phyloP scores from a whole-genome alignment of 1,140 invertebrate species.

The Drosophila suzukii region DNA sequence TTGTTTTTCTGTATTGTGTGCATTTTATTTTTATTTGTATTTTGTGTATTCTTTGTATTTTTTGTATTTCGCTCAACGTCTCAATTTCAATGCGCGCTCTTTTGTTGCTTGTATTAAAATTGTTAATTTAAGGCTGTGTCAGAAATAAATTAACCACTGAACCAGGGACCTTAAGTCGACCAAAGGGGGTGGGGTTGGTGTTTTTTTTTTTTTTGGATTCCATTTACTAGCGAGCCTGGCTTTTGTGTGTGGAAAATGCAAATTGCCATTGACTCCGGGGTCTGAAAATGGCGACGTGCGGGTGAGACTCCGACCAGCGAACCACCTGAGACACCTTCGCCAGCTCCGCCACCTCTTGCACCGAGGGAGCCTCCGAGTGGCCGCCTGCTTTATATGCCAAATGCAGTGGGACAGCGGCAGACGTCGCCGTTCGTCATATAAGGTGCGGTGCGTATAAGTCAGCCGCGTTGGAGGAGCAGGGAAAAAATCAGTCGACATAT shows the following conservation, averaged over 20 bases:
- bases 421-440: slow-evolving; percentile 74
- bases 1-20: slow-evolving; percentile 54
- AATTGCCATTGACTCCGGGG: slow-evolving; percentile 33
- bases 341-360: not conserved
- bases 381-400: slow-evolving; percentile 75
- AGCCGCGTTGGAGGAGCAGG: slow-evolving; percentile 52
- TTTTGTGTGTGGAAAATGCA: slow-evolving; percentile 46
- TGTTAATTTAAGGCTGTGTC: slow-evolving; percentile 77
- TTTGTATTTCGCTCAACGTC: slow-evolving; percentile 58
- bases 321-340: slow-evolving; percentile 20
- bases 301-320: slow-evolving; percentile 19
- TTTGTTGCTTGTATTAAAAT: slow-evolving; percentile 70
- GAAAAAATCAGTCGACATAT: slow-evolving; percentile 84
- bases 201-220: not conserved
- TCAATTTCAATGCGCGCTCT: slow-evolving; percentile 76
- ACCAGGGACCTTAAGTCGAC: slow-evolving; percentile 38
- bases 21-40: slow-evolving; percentile 39
- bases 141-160: slow-evolving; percentile 79
- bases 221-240: not conserved
- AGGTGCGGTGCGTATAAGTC: slow-evolving; percentile 76
- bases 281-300: slow-evolving; percentile 58
- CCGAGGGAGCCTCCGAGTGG: not conserved
- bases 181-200: slow-evolving; percentile 1
- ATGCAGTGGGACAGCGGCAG: slow-evolving; percentile 52
- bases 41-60: slow-evolving; percentile 11